phyloP scores from a whole-genome alignment of 2,888 invertebrate species.

The Rhyacophila evoluta region DNA sequence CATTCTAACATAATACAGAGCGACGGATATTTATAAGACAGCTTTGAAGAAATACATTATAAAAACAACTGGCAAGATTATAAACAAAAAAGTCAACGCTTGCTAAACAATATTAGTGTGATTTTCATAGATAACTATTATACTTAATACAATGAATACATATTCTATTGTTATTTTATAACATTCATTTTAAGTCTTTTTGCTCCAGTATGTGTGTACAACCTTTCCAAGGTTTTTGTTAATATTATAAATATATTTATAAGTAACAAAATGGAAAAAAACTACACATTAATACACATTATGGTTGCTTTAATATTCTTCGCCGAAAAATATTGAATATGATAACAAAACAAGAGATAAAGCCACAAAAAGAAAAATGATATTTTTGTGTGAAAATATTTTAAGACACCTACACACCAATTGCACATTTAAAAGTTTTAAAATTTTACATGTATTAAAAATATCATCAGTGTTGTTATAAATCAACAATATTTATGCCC shows the following conservation, averaged over 20 bases:
- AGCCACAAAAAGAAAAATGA: neutral
- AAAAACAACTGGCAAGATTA: constrained; percentile 15
- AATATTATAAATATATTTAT: constrained; percentile 50
- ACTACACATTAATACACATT: constrained; percentile 5
- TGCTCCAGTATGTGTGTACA: constrained; percentile 54
- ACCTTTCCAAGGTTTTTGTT: constrained; percentile 51
- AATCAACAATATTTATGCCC: too few species aligned
- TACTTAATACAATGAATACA: constrained; percentile 38
- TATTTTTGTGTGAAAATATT: neutral
- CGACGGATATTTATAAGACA: neutral
- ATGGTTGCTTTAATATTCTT: neutral
- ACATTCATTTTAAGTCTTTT: constrained; percentile 54
- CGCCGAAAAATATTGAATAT: neutral
- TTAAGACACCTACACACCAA: neutral
- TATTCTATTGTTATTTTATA: constrained; percentile 53
- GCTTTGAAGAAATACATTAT: neutral
- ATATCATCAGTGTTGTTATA: neutral
- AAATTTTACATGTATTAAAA: neutral
- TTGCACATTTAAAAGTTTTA: neutral
- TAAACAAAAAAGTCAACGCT: neutral
- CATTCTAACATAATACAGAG: neutral
- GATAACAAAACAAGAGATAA: neutral
- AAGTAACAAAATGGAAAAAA: constrained; percentile 37
- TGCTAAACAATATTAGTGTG: constrained; percentile 3
- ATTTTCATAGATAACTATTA: constrained; percentile 17